phyloP scores from a whole-genome alignment of 2,797 vertebrate genomes.

The Crax fasciolata region DNA sequence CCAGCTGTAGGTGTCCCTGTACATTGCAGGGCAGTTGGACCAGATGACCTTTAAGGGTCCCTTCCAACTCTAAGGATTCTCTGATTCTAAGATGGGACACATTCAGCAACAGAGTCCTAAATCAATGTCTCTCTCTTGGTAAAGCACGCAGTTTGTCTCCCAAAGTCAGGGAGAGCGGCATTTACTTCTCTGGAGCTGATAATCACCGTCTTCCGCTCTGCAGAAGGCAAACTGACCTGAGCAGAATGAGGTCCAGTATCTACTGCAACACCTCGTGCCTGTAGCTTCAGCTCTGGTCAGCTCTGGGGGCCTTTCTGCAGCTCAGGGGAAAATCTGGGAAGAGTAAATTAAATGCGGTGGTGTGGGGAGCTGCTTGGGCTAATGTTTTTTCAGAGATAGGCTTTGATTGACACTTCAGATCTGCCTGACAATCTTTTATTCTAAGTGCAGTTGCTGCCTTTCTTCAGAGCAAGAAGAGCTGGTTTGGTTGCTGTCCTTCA shows the following conservation, averaged over 20 bases:
- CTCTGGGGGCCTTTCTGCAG: conserved; percentile 16
- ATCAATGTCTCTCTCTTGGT: background rate
- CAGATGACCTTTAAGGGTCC: too few relatives aligned
- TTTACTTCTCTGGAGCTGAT: background rate
- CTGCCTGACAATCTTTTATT: conserved; percentile 62
- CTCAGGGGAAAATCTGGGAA: conserved; percentile 36
- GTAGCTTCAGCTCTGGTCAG: conserved; percentile 33
- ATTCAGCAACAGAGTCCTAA: background rate
- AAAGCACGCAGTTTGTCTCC: background rate
- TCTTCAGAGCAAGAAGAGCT: conserved; percentile 47
- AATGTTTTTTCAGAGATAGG: conserved; percentile 47
- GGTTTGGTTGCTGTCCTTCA: conserved; percentile 57
- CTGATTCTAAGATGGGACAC: background rate
- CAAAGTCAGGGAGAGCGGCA: background rate
- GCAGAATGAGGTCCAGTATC: conserved; percentile 4
- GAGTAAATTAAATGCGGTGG: conserved; percentile 22
- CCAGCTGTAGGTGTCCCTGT: too few relatives aligned
- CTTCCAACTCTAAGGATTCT: too few relatives aligned
- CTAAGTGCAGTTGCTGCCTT: conserved; percentile 31
- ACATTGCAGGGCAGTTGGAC: too few relatives aligned
- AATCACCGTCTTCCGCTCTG: background rate
- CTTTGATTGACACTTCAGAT: conserved; percentile 61
- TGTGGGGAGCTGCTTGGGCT: conserved; percentile 34
- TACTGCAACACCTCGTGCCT: conserved; percentile 1
- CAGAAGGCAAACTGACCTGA: conserved; percentile 30